A percentile compares a stretch with the other conserved stretches of the same genome.
Evolutionary conservation across 2,888 invertebrate genomes (phyloP).

Genomic region (Aleiodes alternator): DNA sequence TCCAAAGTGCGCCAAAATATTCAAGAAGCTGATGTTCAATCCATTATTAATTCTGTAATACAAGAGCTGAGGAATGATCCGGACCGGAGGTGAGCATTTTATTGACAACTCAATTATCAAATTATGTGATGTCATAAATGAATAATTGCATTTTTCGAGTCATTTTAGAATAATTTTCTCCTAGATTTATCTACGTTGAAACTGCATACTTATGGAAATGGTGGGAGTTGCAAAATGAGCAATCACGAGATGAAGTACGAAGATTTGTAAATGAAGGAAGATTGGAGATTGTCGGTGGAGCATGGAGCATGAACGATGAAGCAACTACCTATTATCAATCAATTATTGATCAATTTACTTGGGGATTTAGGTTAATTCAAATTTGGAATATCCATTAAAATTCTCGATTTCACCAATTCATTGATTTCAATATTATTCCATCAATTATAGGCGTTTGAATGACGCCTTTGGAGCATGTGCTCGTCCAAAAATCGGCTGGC

Average conservation of each 20-base stretch:
- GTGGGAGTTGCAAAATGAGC: constrained; percentile 82
- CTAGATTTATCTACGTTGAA: constrained; percentile 92
- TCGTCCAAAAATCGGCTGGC: constrained; percentile 86
- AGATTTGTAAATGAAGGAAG: constrained; percentile 84
- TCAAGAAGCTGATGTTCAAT: constrained; percentile 91
- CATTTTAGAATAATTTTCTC: constrained; percentile 40
- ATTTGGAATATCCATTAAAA: too few relatives aligned
- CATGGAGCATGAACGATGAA: constrained; percentile 92
- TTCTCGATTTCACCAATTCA: too few relatives aligned
- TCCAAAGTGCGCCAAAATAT: constrained; percentile 77
- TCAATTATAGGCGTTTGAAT: constrained; percentile 74
- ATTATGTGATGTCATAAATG: not conserved
- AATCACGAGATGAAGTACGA: constrained; percentile 77
- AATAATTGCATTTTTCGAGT: too few relatives aligned
- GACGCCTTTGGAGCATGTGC: constrained; percentile 85
- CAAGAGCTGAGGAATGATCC: constrained; percentile 84
- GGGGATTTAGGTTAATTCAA: constrained; percentile 80
- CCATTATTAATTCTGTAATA: constrained; percentile 91
- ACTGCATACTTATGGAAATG: constrained; percentile 91
- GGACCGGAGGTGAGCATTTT: constrained; percentile 78
- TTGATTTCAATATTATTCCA: too few relatives aligned
- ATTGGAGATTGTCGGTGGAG: constrained; percentile 86
- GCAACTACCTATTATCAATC: constrained; percentile 84
- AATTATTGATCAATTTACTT: constrained; percentile 86
- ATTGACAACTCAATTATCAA: not conserved